Conservation (phyloP, 2,113 vertebrate species). For the Myocastor coypus region DNA sequence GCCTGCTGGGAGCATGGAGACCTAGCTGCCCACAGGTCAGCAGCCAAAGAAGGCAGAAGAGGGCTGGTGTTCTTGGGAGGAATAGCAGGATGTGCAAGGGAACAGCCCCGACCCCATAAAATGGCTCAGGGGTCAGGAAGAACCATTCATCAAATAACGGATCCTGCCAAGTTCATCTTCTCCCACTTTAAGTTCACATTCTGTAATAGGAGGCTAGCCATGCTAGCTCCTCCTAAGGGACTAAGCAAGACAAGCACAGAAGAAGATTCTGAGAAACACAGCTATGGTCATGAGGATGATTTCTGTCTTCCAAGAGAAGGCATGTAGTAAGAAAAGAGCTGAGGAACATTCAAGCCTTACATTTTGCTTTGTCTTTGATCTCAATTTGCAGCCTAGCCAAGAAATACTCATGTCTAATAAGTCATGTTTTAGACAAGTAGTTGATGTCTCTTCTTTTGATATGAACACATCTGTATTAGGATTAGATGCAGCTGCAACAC, state of each 20-base stretch:
- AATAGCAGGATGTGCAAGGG: not conserved
- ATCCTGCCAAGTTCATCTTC: not conserved
- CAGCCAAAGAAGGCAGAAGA: not conserved
- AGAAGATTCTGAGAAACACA: not conserved
- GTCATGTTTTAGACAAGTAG: not conserved
- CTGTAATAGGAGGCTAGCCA: not conserved
- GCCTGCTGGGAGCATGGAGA: not conserved
- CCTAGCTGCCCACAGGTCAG: not conserved
- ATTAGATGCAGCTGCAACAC: not conserved
- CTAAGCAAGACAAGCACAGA: not conserved
- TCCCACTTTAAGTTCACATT: not conserved
- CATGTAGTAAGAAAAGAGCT: not conserved
- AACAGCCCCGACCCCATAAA: not conserved
- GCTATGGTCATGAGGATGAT: not conserved
- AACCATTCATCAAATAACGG: not conserved
- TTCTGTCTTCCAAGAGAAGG: not conserved
- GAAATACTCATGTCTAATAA: conserved; percentile 42
- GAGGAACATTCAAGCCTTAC: not conserved
- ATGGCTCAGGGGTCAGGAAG: not conserved
- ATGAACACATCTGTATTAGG: not conserved
- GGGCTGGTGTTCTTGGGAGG: not conserved
- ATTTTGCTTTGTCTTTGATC: conserved; percentile 14
- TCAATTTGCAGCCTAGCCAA: not conserved
- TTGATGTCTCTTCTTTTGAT: not conserved
- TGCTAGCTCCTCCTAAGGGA: not conserved